Base-by-base conservation (phyloP, 2,797 vertebrate species). In the Eupleurogrammus muticus region DNA sequence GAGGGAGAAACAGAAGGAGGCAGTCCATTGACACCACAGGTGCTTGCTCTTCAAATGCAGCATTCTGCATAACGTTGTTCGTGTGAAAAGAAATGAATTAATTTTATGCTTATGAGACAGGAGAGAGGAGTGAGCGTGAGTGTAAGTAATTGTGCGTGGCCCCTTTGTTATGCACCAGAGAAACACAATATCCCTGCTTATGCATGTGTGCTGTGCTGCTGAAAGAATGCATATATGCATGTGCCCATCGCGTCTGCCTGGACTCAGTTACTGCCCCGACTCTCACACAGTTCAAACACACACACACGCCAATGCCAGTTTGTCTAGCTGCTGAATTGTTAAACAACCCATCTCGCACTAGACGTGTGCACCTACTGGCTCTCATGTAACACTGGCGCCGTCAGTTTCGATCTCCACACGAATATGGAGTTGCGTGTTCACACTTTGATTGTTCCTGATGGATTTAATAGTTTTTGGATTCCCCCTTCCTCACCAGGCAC, bases 21-120 rank as follows among this genome's bases (percentile, higher is more conserved):
- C 21, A 0, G 53, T 32, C 77, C 71, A 83, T 83, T 87, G 70
- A 83, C 47, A 72, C 46, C 68, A 73, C 90, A 87, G 89, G 87
- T 90, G 91, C 72, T 55, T 65, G 57, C 61, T 51, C 83, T 90
- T 86, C 73, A 87, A 19, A 79, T 36, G 24, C 67, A 66, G 38
- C 24, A 0, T 19, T 80, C 66, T 79, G n/a, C 69, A 56, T 19
- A 36, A 42, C 51, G 70, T 54, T 60, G 55, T 64, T 32, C 46
- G 44, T 19, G 19, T 10, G 66, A 62, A 38, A 55, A 14, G 16
- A 59, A 16, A 13, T 50, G 5, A 2, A 42, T 66, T 16, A 38
- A 47, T 68, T 71, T 38, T n/a, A 7, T 69, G 47, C 38, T 34
- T 55, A 17, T 32, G 24, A 23, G 63, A 51, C n/a, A 47, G 36